Base-by-base conservation (phyloP, 2,888 invertebrate genomes). In the Tyria jacobaeae region DNA sequence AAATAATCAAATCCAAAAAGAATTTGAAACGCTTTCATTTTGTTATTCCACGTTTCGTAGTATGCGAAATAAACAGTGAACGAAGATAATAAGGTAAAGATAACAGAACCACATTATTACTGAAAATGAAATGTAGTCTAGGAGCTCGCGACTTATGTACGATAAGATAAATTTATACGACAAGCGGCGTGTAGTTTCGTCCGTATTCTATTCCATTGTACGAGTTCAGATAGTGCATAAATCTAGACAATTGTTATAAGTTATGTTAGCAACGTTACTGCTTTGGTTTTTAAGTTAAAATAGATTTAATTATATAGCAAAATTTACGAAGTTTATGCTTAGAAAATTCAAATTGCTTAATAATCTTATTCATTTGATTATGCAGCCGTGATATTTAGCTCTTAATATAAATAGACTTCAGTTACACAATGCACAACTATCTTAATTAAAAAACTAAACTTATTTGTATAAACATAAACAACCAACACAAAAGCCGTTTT, bases 1-100 rank as follows among this genome's bases (percentile, higher is more conserved):
- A n/a, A 49, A 37, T 57, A 57, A 53, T 62, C 24, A 48, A 49
- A 53, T 6, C n/a, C 25, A 53, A 62, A 57, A 35, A 52, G 14
- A n/a, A n/a, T n/a, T 57, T 21, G 14, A 41, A 50, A 25, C 3
- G 21, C 27, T 1, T 15, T 39, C 21, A 14, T 34, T 34, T 41
- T 48, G 31, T 35, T 50, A 60, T 44, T 49, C 50, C 25, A 61
- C 44, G 50, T 37, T 61, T 74, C 65, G 63, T 71, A 73, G 73
- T 78, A 76, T 73, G 58, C 65, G 50, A 70, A 77, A 75, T 77
- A 76, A 77, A 76, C 73, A 71, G 66, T 60, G 62, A 48, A 57
- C 64, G 47, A 47, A 75, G 75, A 75, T 79, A 79, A 79, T 71
- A 77, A 79, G 79, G 75, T 71, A 76, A 73, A 73, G 73, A 78